These are phyloP conservation scores for Invenusta paracnida DNA, from an alignment of 2,888 invertebrate species.

Conservation along the genomic window DNA sequence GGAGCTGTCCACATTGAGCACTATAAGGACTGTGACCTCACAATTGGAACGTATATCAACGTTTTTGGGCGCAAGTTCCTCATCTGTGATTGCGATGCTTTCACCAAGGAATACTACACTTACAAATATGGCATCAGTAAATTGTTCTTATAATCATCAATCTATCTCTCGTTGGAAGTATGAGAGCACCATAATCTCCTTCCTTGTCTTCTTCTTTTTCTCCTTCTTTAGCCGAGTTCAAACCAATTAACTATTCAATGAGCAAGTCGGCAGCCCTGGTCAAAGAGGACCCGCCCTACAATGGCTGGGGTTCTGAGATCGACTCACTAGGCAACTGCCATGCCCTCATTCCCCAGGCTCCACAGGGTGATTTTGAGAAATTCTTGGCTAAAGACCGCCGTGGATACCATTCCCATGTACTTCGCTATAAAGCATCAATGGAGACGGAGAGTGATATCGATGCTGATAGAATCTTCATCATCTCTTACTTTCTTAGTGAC, in stretches of 20 bases:
- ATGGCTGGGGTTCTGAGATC: slow-evolving; percentile 81
- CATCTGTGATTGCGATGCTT: slow-evolving; percentile 77
- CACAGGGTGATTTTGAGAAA: slow-evolving; percentile 69
- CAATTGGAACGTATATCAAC: slow-evolving; percentile 75
- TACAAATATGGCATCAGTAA: slow-evolving; percentile 66
- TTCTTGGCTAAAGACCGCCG: slow-evolving; percentile 72
- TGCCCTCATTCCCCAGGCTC: slow-evolving; percentile 71
- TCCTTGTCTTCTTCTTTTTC: background rate
- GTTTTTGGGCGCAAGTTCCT: slow-evolving; percentile 76
- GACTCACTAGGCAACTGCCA: slow-evolving; percentile 82
- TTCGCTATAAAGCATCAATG: slow-evolving; percentile 75
- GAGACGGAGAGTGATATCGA: slow-evolving; percentile 65
- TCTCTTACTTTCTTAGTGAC: slow-evolving; percentile 60
- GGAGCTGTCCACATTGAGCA: slow-evolving; percentile 50
- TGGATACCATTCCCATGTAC: slow-evolving; percentile 71
- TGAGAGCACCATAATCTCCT: background rate
- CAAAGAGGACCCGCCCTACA: slow-evolving; percentile 68
- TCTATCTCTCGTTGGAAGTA: background rate
- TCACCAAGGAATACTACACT: slow-evolving; percentile 77
- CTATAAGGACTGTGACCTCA: slow-evolving; percentile 70
- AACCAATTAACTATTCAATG: background rate
- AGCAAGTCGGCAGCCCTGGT: background rate
- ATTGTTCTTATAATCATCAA: too few species aligned
- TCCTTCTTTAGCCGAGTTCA: background rate
- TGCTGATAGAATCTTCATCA: slow-evolving; percentile 57